Base-by-base conservation (phyloP, 2,797 vertebrate species). In the Lates japonicus region DNA sequence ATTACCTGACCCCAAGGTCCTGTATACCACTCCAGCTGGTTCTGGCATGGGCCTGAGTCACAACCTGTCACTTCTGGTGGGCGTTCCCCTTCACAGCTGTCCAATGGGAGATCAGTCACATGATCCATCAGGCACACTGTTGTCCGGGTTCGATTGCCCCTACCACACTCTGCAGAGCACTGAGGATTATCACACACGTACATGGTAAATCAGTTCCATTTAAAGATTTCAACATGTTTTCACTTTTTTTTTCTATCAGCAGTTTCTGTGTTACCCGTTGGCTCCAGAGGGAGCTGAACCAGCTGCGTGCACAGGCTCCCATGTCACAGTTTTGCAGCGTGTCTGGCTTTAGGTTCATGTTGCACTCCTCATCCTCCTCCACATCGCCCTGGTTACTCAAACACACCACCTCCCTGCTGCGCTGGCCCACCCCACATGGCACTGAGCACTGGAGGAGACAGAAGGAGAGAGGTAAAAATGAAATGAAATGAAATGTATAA, bases 201-300 rank as follows among this genome's bases (percentile, higher is more conserved):
- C 31, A 52, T 19, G 17, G 29, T 31, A 13, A 48, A 55, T 63
- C 31, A 46, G 35, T 19, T 12, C 12, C 29, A 20, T 13, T 42
- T 51, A 6, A 61, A 64, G 12, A 70, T 35, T 61, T 65, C 29
- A 51, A 61, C 54, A 16, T 42, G 17, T 52, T 25, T 54, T n/a
- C 3, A 37, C 41, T 31, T 62, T 17, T n/a, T 20, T 7, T 33
- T 3, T 29, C 2, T 52, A 9, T 35, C 12, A 37, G 70, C 20
- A 68, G 20, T 65, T 33, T 52, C 5, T 60, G 31, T 65, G 64
- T 91, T 90, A 96, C 95, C 93, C 83, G 75, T 33, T 92, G 91
- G 71, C 95, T 96, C 95, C 95, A 96, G 67, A 77, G 87, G 16
- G 95, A 95, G 72, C 88, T 92, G 89, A 95, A 96, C 95, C 95